Base-by-base conservation (phyloP, 1,140 invertebrate genomes). In the Drosophila neocordata region DNA sequence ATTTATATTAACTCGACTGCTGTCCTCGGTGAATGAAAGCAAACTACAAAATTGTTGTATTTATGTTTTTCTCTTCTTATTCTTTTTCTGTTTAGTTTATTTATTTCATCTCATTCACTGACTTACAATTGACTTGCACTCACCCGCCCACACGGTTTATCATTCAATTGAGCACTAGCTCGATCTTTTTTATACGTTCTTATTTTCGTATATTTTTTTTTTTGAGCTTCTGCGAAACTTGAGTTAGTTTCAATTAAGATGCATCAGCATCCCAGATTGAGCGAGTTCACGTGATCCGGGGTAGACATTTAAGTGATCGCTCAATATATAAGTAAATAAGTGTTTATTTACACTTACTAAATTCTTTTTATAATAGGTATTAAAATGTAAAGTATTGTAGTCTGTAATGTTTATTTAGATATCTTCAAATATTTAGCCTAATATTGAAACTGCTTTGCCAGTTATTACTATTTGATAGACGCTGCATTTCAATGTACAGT, bases 171-270 rank as follows among this genome's bases (percentile, higher is more conserved):
- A 48, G 41, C 27, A 31, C 27, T 31, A 31, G 6, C 37, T 38
- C n/a, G 37, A 13, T 38, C 37, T 48, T 48, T 15, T 20, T 20
- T 52, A 31, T 48, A 22, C 27, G 7, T 31, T 4, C 44, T 55
- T 56, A 27, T 13, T n/a, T 31, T 44, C 12, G 1, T 13, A 3
- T 13, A 13, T 44, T 44, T 15, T 13, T 38, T 4, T 38, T 38
- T 38, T 48, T 48, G 41, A 44, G 41, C 15, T 15, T 15, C 41
- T 44, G 7, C 41, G 13, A 44, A 44, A 13, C 41, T 48, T 48
- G 41, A 48, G 41, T 48, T 20, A 48, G 41, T 48, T 48, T 48
- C 41, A 48, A 48, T 48, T 48, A 48, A 48, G 41, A 48, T 48
- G 41, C 18, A 20, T 2, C 41, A 48, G 15, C 15, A 48, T 48